These are phyloP conservation scores for Carabus problematicus DNA, from an alignment of 2,888 invertebrate species.

Conservation along the genomic window DNA sequence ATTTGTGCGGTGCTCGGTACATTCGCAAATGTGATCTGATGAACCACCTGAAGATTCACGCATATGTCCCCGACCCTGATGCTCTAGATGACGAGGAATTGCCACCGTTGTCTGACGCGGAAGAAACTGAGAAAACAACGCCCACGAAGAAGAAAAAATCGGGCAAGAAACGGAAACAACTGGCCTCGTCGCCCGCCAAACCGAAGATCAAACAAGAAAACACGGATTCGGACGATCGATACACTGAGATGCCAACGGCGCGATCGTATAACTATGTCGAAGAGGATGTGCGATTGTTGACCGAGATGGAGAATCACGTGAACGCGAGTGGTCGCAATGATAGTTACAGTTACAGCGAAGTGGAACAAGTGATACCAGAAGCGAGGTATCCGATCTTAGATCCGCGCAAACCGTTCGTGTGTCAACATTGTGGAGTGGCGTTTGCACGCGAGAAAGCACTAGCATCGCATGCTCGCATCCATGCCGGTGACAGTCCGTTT, in stretches of 20 bases:
- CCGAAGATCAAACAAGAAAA: constrained; percentile 54
- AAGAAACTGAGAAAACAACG: constrained; percentile 48
- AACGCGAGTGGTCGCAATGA: constrained; percentile 42
- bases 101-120: constrained; percentile 52
- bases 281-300: constrained; percentile 61
- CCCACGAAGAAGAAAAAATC: constrained; percentile 50
- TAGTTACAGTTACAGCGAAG: constrained; percentile 23
- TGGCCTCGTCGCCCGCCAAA: constrained; percentile 40
- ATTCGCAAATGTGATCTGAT: constrained; percentile 81
- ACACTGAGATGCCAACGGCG: constrained; percentile 48
- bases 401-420: constrained; percentile 80
- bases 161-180: constrained; percentile 50
- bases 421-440: constrained; percentile 76
- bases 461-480: constrained; percentile 77
- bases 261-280: constrained; percentile 60
- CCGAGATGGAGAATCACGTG: constrained; percentile 57
- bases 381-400: constrained; percentile 68
- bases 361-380: constrained; percentile 47
- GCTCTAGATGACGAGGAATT: constrained; percentile 63
- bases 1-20: constrained; percentile 82
- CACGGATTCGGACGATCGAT: constrained; percentile 50
- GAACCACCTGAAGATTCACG: constrained; percentile 83
- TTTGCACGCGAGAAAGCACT: constrained; percentile 85
- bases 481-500: constrained; percentile 80
- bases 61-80: constrained; percentile 73